phyloP scores from a whole-genome alignment of 2,113 vertebrate genomes.

The Formicarius rufipectus region DNA sequence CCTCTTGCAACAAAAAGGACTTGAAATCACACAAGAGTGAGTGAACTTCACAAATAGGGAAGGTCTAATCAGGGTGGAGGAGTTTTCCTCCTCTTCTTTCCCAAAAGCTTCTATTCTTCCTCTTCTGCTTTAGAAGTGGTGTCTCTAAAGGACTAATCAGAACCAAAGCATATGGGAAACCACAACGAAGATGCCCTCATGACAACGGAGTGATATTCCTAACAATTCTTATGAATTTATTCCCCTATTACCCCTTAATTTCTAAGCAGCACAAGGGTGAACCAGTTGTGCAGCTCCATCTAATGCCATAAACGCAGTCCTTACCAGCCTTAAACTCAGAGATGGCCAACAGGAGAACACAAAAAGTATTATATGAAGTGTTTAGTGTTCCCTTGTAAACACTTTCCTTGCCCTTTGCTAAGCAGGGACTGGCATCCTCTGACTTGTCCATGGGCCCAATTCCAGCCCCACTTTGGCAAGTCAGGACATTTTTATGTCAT shows the following conservation, averaged over 20 bases:
- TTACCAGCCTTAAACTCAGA: not conserved
- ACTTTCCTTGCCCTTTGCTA: not conserved
- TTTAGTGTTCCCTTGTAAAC: not conserved
- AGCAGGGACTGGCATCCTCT: not conserved
- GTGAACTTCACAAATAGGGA: not conserved
- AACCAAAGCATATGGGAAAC: not conserved
- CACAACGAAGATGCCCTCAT: not conserved
- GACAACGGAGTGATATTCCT: not conserved
- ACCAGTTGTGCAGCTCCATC: not conserved
- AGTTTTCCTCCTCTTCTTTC: not conserved
- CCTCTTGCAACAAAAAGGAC: slow-evolving; percentile 25
- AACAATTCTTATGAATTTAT: not conserved
- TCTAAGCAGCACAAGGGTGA: not conserved
- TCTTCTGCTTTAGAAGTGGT: not conserved
- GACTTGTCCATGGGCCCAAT: not conserved
- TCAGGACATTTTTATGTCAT: not conserved
- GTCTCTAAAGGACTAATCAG: not conserved
- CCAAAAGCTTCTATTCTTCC: not conserved
- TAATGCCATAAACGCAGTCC: not conserved
- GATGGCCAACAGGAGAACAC: not conserved
- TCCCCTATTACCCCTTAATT: not conserved
- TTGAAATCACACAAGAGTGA: not conserved
- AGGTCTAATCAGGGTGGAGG: not conserved
- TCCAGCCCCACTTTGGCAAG: not conserved
- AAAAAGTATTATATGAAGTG: rapidly evolving